A percentile compares a stretch with the other conserved stretches of the same genome.
phyloP scores from a whole-genome alignment of 2,888 invertebrate genomes.

The Nomada lathburiana region DNA sequence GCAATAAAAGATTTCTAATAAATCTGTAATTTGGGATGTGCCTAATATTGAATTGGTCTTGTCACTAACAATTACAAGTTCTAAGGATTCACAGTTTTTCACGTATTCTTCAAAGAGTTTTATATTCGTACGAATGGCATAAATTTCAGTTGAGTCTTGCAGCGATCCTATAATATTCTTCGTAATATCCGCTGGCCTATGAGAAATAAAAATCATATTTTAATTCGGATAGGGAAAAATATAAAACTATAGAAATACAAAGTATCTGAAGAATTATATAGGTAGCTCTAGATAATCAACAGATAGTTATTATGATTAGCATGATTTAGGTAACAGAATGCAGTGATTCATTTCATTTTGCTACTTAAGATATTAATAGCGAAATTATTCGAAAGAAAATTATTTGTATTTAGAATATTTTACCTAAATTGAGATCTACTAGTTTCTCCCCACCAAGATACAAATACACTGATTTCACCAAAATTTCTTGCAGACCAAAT shows the following conservation, averaged over 20 bases:
- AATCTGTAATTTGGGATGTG: constrained; percentile 74
- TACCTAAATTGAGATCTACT: constrained; percentile 80
- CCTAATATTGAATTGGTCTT: constrained; percentile 76
- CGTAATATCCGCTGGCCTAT: constrained; percentile 76
- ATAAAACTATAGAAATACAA: neutral
- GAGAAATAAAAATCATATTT: constrained; percentile 18
- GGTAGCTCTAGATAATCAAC: neutral
- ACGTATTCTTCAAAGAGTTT: constrained; percentile 81
- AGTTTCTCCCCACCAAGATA: constrained; percentile 83
- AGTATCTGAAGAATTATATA: neutral
- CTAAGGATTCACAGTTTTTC: constrained; percentile 80
- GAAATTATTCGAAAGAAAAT: neutral
- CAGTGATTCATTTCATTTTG: neutral
- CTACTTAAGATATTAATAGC: neutral
- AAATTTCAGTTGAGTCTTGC: constrained; percentile 73
- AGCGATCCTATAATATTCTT: constrained; percentile 61
- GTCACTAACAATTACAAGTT: constrained; percentile 77
- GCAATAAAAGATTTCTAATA: constrained; percentile 74
- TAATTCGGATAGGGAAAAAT: neutral
- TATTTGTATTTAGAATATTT: constrained; percentile 14
- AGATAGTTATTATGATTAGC: too few relatives aligned
- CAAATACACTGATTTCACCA: constrained; percentile 77
- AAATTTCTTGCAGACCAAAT: constrained; percentile 78
- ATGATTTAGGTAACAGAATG: neutral
- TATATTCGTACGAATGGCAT: constrained; percentile 79